Base-by-base conservation (phyloP, 1,140 invertebrate genomes). In the Hormaphis cornu region DNA sequence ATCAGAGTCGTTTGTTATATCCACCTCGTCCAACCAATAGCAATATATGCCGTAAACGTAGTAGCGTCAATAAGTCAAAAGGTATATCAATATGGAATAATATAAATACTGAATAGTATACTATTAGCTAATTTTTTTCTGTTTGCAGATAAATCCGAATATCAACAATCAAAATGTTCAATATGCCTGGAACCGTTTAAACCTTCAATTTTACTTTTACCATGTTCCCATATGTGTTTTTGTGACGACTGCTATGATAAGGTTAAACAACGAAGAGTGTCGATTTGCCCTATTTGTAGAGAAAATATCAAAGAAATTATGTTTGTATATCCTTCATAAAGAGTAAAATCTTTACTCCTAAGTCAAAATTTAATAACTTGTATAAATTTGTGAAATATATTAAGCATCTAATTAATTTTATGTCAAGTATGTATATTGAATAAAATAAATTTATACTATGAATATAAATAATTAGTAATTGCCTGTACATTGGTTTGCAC, bases 181-280 rank as follows among this genome's bases (percentile, higher is more conserved):
- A 66, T 66, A 50, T 66, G 61, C 30, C 44, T 66, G 7, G 61
- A 66, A 66, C 2, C n/a, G 10, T 66, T 66, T 35, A 33, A 33
- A 8, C 42, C 61, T 33, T 33, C 44, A 16, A 50, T 66, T 66
- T 1, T 50, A 12, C 30, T 66, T 2, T 1, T 35, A 3, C 61
- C 61, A 20, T 66, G 61, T 50, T 2, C 2, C 4, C 61, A 66
- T 9, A 30, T 22, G 18, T 66, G 61, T 48, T 66, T 66, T 35
- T 66, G 61, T 66, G 20, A 24, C 10, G 18, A 22, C 1, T 66
- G 61, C 50, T 66, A 22, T 22, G n/a, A 22, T 5, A 9, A 50
- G 4, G 61, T 35, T 20, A 20, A n/a, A 66, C 28, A 10, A 6
- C 9, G 35, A 24, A 66, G n/a, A 2, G 20, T 66, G 22, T 4